Evolutionary conservation across 2,888 invertebrate species (phyloP), one percentile per base, ranked within the genome.

Genomic region (Lagria hirta): DNA sequence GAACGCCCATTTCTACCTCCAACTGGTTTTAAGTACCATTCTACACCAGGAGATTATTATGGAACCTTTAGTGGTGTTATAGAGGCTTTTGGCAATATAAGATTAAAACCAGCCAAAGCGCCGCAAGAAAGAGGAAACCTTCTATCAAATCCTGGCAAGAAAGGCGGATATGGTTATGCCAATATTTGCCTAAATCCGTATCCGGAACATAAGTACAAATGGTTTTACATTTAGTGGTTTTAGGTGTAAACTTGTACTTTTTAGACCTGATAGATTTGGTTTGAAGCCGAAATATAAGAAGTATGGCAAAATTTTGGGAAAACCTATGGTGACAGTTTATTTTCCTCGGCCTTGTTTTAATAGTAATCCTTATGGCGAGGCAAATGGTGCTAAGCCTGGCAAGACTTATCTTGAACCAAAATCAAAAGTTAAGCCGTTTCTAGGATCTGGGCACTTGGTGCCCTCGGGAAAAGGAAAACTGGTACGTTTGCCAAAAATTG

Each of bases 121-220:
- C 51, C 38, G 28, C 51, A 41, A 38, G 52, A 54, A 49, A 44
- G 26, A 7, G 22, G 40, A 35, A 54, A 55, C 51, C 60, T 69
- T 7, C 10, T 66, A 4, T 66, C 70, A 1, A 68, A 57, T 48
- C 72, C 72, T 12, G 69, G 61, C 1, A 74, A 72, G 56, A 66
- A 71, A 30, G 79, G 79, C 4, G 77, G 77, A 1, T 72, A 72
- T 11, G 79, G 79, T 15, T 78, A 77, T 57, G 59, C 62, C 1
- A 63, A 78, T 51, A 75, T 77, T 37, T 68, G 73, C 23, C 46
- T 79, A 2, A 73, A 66, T 40, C 73, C 72, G 49, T 79, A 74
- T 58, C 75, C 77, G 0, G 52, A 54, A 42, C 65, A 71, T 43
- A 51, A 50, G 66, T 67, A 56, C 4, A 4, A 18, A 17, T 2